Evolutionary conservation across 2,113 vertebrate genomes (phyloP), one percentile per base, ranked within the genome.

Genomic region (Nothoprocta pentlandii): DNA sequence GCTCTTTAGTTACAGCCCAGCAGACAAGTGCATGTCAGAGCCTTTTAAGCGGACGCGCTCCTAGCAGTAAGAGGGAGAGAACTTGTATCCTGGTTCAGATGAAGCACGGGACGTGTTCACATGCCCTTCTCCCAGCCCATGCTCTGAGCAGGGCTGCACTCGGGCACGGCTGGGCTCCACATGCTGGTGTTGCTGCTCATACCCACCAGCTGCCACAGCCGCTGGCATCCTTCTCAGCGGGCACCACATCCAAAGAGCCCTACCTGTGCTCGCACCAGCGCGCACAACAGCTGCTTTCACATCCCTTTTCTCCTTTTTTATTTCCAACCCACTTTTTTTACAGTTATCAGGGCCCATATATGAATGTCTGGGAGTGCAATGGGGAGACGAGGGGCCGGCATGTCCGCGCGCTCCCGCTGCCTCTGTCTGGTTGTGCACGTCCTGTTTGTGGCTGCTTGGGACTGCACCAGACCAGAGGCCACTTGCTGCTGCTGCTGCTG

Each of bases 1-100:
- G 94, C 89, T 87, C 36, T 96, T 97, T 94, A 96, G 91, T 93
- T 86, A 91, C 90, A 89, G 82, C 41, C 78, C 86, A 87, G 89
- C 67, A 89, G 66, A 79, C 87, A 90, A 64, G 81, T 62, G 26
- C 53, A 54, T 80, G 91, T 53, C 74, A 62, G 82, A 79, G 64
- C 41, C 93, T 86, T 96, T 92, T 80, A 83, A 44, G 78, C 94
- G 77, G 74, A 78, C 79, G 62, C 68, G 32, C 81, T 70, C 49
- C 76, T 34, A 32, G 62, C 25, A 5, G 0, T 10, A 44, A 47
- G 23, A 42, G 36, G 36, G n/a, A 39, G 73, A 88, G 62, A 92
- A 62, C 23, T 51, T 19, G 7, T 28, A 34, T 36, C 2, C 16
- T 70, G 64, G 71, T 59, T 12, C 75, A 90, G 79, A 56, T 86